Evolutionary conservation across 2,888 invertebrate genomes (phyloP).

Genomic region (Anoplius nigerrimus): DNA sequence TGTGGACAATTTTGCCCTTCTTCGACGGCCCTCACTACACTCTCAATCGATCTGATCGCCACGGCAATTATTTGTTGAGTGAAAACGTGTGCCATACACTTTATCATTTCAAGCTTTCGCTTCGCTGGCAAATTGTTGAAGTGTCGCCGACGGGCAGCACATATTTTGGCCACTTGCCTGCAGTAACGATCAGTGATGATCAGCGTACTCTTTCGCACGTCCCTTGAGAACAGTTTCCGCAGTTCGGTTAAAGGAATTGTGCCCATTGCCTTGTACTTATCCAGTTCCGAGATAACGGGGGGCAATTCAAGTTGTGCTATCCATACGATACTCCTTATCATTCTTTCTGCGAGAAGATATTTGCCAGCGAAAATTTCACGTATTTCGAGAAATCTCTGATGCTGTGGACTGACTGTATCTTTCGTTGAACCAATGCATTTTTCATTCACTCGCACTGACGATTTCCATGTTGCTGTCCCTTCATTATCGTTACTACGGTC

Average conservation of each 20-base stretch:
- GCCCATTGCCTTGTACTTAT: constrained; percentile 49
- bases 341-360: constrained; percentile 63
- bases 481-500: background rate
- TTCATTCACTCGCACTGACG: background rate
- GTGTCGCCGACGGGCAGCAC: constrained; percentile 25
- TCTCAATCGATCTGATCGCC: constrained; percentile 82
- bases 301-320: constrained; percentile 72
- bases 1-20: constrained; percentile 79
- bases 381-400: constrained; percentile 41
- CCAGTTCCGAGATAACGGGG: constrained; percentile 68
- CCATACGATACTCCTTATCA: constrained; percentile 59
- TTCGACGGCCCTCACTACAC: constrained; percentile 78
- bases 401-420: background rate
- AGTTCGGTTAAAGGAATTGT: constrained; percentile 61
- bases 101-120: constrained; percentile 69
- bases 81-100: constrained; percentile 75
- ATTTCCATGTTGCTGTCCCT: background rate
- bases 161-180: constrained; percentile 36
- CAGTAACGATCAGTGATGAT: constrained; percentile 69
- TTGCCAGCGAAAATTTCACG: constrained; percentile 47
- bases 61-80: constrained; percentile 81
- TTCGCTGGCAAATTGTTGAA: constrained; percentile 60
- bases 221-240: constrained; percentile 59
- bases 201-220: constrained; percentile 71
- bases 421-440: background rate